Base-by-base conservation (phyloP, 1,140 invertebrate species). In the Protaetia brevitarsis region DNA sequence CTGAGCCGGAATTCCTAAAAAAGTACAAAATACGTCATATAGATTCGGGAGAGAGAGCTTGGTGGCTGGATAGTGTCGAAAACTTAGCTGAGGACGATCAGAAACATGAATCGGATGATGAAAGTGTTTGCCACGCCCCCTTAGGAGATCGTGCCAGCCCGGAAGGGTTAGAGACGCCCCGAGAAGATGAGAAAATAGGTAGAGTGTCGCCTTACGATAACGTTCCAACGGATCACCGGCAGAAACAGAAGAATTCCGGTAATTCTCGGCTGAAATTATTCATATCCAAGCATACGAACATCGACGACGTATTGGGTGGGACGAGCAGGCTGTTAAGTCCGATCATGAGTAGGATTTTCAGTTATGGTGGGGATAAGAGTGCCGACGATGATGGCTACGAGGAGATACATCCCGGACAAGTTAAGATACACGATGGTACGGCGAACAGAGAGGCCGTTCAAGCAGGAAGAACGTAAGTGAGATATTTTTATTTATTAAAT, bases 251-350 rank as follows among this genome's bases (percentile, higher is more conserved):
- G 36, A 69, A 81, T 34, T n/a, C 29, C 0, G 23, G 57, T 28
- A n/a, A n/a, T n/a, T n/a, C n/a, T n/a, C 8, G 31, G 19, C 19
- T 62, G 29, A 62, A 62, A 5, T 78, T 87, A 64, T 93, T 91
- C 75, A 92, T 93, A 70, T 89, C 91, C 19, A 83, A 85, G 64
- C 87, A 90, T 74, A 90, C 87, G 8, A 91, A 94, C 76, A 93
- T 94, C 64, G 91, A 94, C 73, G 90, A 93, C 72, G 83, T 93
- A 72, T 79, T 94, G 56, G 91, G 90, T 4, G 81, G 82, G 23
- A 71, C 77, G 62, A 82, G 83, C 30, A 83, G 85, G 11, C 79
- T 86, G 66, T 83, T 86, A 72, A 86, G 85, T 74, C 85, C 85
- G 21, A 81, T 87, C 66, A 85, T 85, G 79, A 80, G 84, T 58